Percentiles rank a stretch among this genome's conserved stretches.
Conservation (phyloP, 2,888 invertebrate genomes). For the Temnothorax unifasciatus region DNA sequence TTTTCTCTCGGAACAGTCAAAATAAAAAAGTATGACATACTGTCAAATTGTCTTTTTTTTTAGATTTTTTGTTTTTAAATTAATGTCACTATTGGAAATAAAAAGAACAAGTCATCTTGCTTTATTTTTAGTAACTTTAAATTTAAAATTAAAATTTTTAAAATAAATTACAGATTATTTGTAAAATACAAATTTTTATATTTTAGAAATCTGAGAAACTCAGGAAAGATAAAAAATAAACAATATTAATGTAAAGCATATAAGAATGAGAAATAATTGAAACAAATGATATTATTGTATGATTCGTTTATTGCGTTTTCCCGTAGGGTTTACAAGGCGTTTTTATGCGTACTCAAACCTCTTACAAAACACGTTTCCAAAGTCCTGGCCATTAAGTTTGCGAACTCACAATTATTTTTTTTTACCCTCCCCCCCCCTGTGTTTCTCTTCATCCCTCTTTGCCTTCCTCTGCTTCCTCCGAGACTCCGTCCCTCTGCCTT, state of each 20-base stretch:
- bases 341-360: no score
- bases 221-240: neutral
- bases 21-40: neutral
- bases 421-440: no score
- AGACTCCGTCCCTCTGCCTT: no score
- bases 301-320: no score
- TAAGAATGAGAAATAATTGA: neutral
- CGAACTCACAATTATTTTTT: no score
- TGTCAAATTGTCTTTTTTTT: neutral
- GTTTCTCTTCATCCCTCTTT: no score
- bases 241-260: neutral
- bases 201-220: neutral
- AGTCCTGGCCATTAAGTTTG: no score
- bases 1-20: neutral
- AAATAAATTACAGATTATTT: neutral
- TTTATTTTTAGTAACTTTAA: conserved; percentile 12
- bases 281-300: neutral
- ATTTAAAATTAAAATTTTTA: neutral
- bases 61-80: neutral
- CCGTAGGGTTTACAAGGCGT: no score
- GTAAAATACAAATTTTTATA: neutral
- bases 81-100: neutral
- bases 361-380: no score
- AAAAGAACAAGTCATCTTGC: neutral
- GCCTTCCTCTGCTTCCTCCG: no score